phyloP scores from a whole-genome alignment of 1,140 invertebrate species.

The Oscheius sp. region DNA sequence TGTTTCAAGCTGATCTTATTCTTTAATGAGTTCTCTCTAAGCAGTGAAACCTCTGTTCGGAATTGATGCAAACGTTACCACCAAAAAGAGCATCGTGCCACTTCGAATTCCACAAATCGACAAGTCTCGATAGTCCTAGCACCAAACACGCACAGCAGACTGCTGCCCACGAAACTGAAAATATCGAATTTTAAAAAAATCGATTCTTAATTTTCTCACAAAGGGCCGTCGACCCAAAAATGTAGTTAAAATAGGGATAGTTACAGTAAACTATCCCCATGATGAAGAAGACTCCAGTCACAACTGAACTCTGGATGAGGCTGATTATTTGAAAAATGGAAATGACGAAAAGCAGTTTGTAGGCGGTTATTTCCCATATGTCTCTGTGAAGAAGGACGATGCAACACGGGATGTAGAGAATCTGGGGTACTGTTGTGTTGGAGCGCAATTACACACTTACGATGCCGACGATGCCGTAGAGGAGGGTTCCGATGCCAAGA shows the following conservation, averaged over 20 bases:
- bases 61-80: too few relatives aligned
- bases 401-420: neutral
- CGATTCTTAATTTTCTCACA: too few relatives aligned
- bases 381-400: neutral
- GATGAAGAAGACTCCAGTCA: constrained; percentile 1
- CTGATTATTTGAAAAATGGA: neutral
- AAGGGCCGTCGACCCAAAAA: neutral
- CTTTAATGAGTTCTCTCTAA: too few relatives aligned
- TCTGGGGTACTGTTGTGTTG: neutral
- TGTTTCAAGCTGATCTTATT: too few relatives aligned
- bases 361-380: neutral
- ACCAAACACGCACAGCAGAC: neutral
- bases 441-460: neutral
- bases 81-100: constrained; percentile 7
- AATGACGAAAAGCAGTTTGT: neutral
- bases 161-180: neutral
- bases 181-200: too few relatives aligned
- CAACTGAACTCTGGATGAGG: neutral
- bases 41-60: too few relatives aligned
- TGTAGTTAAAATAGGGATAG: neutral
- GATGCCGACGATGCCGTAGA: neutral
- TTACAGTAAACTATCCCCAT: neutral
- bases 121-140: neutral
- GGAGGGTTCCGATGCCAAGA: neutral
- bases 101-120: neutral